Evolutionary conservation across 2,113 vertebrate species (phyloP), one percentile per base, ranked within the genome.

Genomic region (Trematomus loennbergii): DNA sequence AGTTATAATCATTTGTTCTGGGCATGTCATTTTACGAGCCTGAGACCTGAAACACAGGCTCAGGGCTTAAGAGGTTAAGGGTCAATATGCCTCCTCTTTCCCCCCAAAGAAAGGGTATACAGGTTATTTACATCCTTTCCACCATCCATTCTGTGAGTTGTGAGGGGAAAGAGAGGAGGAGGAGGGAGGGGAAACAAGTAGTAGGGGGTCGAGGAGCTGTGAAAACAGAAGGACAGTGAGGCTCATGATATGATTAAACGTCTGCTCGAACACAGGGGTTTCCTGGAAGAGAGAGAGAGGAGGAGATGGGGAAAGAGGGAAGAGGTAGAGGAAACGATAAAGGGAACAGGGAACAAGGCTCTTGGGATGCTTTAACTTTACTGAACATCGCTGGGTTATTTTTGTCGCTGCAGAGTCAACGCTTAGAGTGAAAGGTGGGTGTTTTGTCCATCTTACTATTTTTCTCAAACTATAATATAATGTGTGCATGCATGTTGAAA

Each of bases 171-270:
- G 20, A 22, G n/a, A 46, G 33, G 10, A 3, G 25, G 25, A 29
- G 25, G 25, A 29, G 65, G n/a, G 49, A 60, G 60, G 64, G 50
- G 73, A 29, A 50, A n/a, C 18, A 1, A 55, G 52, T 53, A 17
- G 76, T 11, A 50, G 84, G 88, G 45, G 80, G n/a, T 59, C 13
- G 54, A 71, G 70, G 68, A 81, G 58, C 33, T 2, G 20, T 59
- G 75, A 60, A 61, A 87, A 83, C 82, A 88, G 86, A 87, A 78
- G 84, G 87, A 58, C 20, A 1, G 46, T 10, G 20, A 54, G 46
- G 63, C 59, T 83, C 7, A 49, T 83, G 91, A 88, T 91, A 72
- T 72, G 72, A 93, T 90, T 80, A 82, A 84, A 89, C 68, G 86
- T 91, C 88, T 88, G 88, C 61, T 88, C 25, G 16, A 87, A 79